Base-by-base conservation (phyloP, 2,113 vertebrate genomes). In the Nothocercus julius region DNA sequence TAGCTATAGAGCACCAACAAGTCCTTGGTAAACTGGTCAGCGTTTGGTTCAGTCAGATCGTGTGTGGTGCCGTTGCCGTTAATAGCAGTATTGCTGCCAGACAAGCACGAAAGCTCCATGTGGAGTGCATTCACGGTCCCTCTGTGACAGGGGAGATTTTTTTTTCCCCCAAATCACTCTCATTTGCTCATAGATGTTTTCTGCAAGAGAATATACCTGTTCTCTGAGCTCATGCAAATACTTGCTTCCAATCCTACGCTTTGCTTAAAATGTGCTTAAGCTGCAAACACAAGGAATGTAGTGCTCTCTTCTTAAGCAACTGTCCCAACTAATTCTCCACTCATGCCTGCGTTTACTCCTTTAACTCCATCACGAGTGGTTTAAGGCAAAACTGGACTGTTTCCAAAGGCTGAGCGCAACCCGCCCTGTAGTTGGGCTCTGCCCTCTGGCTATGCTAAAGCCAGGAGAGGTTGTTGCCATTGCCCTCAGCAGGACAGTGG, bases 301-400 rank as follows among this genome's bases (percentile, higher is more conserved):
- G 22, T 7, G 21, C 44, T 62, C 40, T 82, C 42, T 38, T 51
- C 45, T 64, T 32, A 70, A 78, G 56, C 61, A 62, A 4, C 40
- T 44, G 18, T 42, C 36, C 32, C 58, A 78, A 1, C 14, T 2
- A 16, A 61, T 20, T 40, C 6, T 38, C 25, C 28, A 24, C 51
- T 74, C 0, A 0, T 72, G 56, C 21, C 36, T 2, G 0, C 34
- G 45, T 40, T 32, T 82, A 3, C n/a, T 82, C 32, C 32, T 69
- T 89, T 67, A 72, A 45, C 42, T 32, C 24, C 8, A 0, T 19
- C 24, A 51, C 7, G 27, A 49, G 17, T 44, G 32, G 17, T 20
- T 58, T 70, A 47, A 6, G 14, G 21, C 47, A 45, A 56, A 44
- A 58, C 30, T 1, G 32, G 38, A 9, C 28, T 38, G 8, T 38